Conservation (phyloP, 64 coral and sea anemone species). For the Acropora tenuis region DNA sequence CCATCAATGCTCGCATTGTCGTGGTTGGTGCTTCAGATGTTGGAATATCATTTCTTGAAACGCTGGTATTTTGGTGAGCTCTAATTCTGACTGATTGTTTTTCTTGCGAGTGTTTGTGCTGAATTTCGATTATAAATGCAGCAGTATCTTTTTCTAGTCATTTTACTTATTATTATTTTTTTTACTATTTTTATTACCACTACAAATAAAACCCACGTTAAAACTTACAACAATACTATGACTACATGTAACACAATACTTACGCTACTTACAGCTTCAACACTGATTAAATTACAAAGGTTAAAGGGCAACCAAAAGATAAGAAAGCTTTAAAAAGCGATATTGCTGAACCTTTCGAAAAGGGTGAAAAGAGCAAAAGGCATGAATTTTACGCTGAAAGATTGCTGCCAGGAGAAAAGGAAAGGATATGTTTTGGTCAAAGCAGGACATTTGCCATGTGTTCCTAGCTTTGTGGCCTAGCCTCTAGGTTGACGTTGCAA, state of each 20-base stretch:
- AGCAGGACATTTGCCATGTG: too few relatives aligned
- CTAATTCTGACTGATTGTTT: too few relatives aligned
- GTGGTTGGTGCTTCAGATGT: constrained; percentile 97
- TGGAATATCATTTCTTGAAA: constrained; percentile 94
- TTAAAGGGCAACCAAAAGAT: background rate
- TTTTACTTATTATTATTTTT: too few relatives aligned
- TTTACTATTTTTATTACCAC: too few relatives aligned
- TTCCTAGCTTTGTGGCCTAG: too few relatives aligned
- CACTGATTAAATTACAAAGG: background rate
- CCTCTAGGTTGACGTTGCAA: too few relatives aligned
- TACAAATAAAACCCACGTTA: too few relatives aligned
- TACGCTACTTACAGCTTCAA: background rate
- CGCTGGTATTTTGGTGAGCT: constrained; percentile 90
- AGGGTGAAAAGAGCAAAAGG: background rate
- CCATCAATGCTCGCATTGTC: constrained; percentile 95
- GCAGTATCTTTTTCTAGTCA: too few relatives aligned
- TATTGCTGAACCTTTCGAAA: background rate
- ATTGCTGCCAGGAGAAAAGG: background rate
- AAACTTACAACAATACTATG: too few relatives aligned
- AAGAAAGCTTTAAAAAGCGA: background rate
- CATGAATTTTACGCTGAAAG: background rate
- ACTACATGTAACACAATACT: background rate
- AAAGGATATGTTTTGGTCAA: background rate
- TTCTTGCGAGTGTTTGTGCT: background rate
- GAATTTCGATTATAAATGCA: background rate